Base-by-base conservation (phyloP, 2,888 invertebrate species). In the Barypeithes pellucidus region DNA sequence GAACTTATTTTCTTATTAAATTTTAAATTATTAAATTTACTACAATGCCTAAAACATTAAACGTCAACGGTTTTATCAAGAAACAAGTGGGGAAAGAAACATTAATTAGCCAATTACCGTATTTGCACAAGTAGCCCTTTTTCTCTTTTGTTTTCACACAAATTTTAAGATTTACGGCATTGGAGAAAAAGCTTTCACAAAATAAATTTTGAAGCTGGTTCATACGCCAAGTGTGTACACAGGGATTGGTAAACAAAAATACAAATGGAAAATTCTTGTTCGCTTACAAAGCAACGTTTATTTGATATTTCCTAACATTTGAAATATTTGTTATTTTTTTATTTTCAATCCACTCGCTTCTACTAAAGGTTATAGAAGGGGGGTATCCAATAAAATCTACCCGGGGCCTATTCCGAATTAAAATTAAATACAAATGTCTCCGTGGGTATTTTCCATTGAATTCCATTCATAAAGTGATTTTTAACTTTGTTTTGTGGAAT, bases 231-330 rank as follows among this genome's bases (percentile, higher is more conserved):
- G 9, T 33, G 36, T 57, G n/a, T 33, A 57, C 54, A 36, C n/a
- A 57, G 33, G 14, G 18, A 18, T 11, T 24, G 33, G 54, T 16
- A 54, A 54, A 57, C 33, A 57, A 57, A 57, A 33, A 57, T 33
- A 57, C 33, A 57, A 57, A 57, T 57, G 54, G 54, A 57, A 57
- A 57, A 57, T 57, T 33, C 54, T 24, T 57, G 54, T 57, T 57
- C 54, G 33, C 9, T 33, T 57, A 36, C 54, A 57, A 57, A 33
- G 14, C 33, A 9, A 33, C 29, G 29, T 36, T 57, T 24, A 33
- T 57, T 57, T 33, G 54, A 12, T 33, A 57, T 57, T 57, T 57
- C 33, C 54, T 57, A 50, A 33, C 54, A 16, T 57, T 33, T 57
- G 33, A 33, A 57, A 57, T 14, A 33, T 33, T 29, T 57, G 14